phyloP scores from a whole-genome alignment of 2,113 vertebrate species.

The Zonotrichia leucophrys region DNA sequence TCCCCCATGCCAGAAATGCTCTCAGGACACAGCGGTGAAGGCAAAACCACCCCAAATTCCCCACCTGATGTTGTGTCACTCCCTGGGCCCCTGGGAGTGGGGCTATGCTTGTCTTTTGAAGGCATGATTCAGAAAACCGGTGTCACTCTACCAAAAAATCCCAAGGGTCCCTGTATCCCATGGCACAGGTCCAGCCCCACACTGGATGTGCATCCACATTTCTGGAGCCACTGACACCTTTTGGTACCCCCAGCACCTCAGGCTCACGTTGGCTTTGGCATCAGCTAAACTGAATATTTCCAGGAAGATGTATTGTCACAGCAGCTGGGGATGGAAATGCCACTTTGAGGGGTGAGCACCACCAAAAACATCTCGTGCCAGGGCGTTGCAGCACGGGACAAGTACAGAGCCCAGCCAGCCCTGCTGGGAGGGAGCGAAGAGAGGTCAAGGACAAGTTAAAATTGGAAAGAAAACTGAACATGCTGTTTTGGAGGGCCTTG shows the following conservation, averaged over 20 bases:
- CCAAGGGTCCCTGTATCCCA: not conserved
- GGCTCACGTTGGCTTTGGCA: not conserved
- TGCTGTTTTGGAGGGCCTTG: slow-evolving; percentile 33
- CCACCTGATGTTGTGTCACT: not conserved
- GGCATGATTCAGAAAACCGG: not conserved
- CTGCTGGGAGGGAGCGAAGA: slow-evolving; percentile 32
- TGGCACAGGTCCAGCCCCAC: not conserved
- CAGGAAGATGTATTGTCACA: not conserved
- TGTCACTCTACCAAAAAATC: not conserved
- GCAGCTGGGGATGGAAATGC: not conserved
- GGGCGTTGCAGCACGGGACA: not conserved
- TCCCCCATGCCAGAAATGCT: rapidly evolving
- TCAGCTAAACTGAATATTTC: not conserved
- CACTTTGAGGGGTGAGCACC: not conserved
- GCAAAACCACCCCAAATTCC: not conserved
- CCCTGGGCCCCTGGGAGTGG: not conserved
- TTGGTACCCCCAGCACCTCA: rapidly evolving
- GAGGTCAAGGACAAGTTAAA: slow-evolving; percentile 67
- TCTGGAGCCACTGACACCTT: not conserved
- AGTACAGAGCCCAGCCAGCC: not conserved
- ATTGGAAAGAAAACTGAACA: slow-evolving; percentile 66
- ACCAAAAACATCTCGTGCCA: not conserved
- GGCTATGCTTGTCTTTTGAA: not conserved
- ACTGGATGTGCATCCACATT: rapidly evolving
- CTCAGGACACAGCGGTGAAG: rapidly evolving